Evolutionary conservation across 1,140 invertebrate genomes (phyloP), one percentile per base, ranked within the genome.

Genomic region (Brachionus asplanchnoidis): DNA sequence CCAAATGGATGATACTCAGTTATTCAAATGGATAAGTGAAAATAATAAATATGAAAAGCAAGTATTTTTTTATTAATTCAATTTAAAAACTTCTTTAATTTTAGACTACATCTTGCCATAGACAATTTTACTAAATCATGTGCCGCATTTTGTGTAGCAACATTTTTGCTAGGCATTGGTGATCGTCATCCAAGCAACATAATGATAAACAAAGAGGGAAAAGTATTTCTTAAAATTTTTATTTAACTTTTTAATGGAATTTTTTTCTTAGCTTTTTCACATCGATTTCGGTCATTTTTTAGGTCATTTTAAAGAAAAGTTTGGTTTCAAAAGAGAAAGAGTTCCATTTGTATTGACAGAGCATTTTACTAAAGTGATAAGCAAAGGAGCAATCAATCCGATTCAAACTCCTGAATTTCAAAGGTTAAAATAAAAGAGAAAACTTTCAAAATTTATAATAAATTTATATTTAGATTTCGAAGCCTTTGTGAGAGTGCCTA

Each of bases 201-300:
- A 86, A 99, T 99, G 98, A 93, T 99, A 7, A 97, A 95, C 87
- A 93, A 93, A 88, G 95, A 94, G 73, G 93, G 93, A 70, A 90
- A 92, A 88, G 91, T 92, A 86, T 9, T 3, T 17, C 36, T 79
- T 79, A 3, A 53, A 23, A 44, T 17, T 73, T 73, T 28, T 6
- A 73, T 73, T 73, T 17, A 4, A 73, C 17, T n/a, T 17, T 14
- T 14, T 17, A 73, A 26, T 42, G 23, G 4, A 46, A 70, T 6
- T 77, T 42, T 26, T 85, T 68, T 87, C 87, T 80, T 86, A 92
- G 93, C 92, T 99, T 68, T 99, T 99, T 91, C 98, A 99, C 89
- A 97, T 99, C 85, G 98, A 99, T 90, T 99, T 99, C 91, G 98
- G 98, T n/a, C 98, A 99, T 87, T 98, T 99, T 89, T 91, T 99